A percentile compares a stretch with the other conserved stretches of the same genome.
These are phyloP conservation scores for Halocaridina rubra DNA, from an alignment of 2,888 invertebrate genomes.

Conservation along the genomic window DNA sequence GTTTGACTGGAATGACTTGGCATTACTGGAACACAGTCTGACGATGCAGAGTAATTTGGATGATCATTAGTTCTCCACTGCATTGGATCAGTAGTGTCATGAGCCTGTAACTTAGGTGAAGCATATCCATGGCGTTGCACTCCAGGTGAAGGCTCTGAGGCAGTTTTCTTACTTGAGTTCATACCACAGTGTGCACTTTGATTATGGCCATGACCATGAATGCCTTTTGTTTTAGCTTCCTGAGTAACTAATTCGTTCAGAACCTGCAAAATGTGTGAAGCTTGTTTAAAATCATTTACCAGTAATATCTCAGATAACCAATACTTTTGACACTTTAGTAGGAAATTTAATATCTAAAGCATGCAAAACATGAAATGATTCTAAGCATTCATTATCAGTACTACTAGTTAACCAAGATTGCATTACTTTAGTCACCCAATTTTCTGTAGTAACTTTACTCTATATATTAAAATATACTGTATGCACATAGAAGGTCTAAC, in stretches of 20 bases:
- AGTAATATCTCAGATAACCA: too few relatives aligned
- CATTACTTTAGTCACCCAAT: too few relatives aligned
- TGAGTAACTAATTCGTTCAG: conserved; percentile 45
- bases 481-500: too few relatives aligned
- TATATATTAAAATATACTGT: too few relatives aligned
- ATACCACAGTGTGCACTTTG: conserved; percentile 7
- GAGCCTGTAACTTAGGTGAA: neutral
- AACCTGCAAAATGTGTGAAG: conserved; percentile 36
- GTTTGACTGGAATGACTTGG: neutral
- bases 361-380: too few relatives aligned
- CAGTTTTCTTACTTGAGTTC: neutral
- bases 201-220: conserved; percentile 21
- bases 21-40: neutral
- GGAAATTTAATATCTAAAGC: too few relatives aligned
- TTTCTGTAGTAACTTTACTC: too few relatives aligned
- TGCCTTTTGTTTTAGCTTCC: conserved; percentile 48
- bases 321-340: too few relatives aligned
- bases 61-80: conserved; percentile 3
- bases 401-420: too few relatives aligned
- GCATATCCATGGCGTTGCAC: neutral
- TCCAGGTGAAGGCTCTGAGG: neutral
- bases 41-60: neutral
- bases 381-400: too few relatives aligned
- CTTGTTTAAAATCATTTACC: too few relatives aligned
- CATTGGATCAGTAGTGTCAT: neutral